phyloP scores from a whole-genome alignment of 1,140 invertebrate species.

The Hylyphantes graminicola region DNA sequence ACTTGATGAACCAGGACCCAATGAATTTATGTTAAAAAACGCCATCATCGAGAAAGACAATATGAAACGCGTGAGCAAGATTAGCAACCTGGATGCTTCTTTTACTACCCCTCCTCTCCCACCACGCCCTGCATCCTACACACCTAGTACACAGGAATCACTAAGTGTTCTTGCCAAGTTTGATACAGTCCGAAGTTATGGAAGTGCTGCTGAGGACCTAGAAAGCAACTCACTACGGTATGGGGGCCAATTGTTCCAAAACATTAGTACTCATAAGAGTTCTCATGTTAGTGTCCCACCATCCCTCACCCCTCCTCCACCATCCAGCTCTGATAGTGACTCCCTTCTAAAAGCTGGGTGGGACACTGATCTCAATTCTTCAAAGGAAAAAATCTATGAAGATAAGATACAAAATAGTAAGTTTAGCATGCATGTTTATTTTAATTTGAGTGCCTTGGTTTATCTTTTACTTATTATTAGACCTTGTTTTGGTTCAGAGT shows the following conservation, averaged over 20 bases:
- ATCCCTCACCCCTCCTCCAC: constrained; percentile 66
- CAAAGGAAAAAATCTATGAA: constrained; percentile 68
- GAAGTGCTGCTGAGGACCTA: constrained; percentile 90
- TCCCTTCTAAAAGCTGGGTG: constrained; percentile 55
- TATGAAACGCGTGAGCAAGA: constrained; percentile 49
- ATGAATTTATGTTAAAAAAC: constrained; percentile 66
- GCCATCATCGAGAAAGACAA: constrained; percentile 65
- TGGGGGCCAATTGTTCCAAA: constrained; percentile 78
- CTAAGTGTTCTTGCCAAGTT: constrained; percentile 79
- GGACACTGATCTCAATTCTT: constrained; percentile 66
- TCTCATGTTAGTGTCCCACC: constrained; percentile 66
- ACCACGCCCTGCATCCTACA: constrained; percentile 84
- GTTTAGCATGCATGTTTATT: constrained; percentile 34
- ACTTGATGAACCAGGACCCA: constrained; percentile 44
- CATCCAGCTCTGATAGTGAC: constrained; percentile 55
- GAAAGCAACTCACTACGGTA: constrained; percentile 79
- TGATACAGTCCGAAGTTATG: constrained; percentile 90
- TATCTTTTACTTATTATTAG: not conserved
- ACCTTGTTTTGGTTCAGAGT: not conserved
- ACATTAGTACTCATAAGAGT: constrained; percentile 64
- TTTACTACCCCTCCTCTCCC: constrained; percentile 73
- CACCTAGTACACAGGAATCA: constrained; percentile 70
- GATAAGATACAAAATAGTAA: constrained; percentile 85
- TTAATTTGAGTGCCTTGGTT: constrained; percentile 33
- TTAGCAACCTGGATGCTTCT: constrained; percentile 65